Evolutionary conservation across 2,797 vertebrate genomes (phyloP), one percentile per base, ranked within the genome.

Genomic region (Sebastes diaconus): DNA sequence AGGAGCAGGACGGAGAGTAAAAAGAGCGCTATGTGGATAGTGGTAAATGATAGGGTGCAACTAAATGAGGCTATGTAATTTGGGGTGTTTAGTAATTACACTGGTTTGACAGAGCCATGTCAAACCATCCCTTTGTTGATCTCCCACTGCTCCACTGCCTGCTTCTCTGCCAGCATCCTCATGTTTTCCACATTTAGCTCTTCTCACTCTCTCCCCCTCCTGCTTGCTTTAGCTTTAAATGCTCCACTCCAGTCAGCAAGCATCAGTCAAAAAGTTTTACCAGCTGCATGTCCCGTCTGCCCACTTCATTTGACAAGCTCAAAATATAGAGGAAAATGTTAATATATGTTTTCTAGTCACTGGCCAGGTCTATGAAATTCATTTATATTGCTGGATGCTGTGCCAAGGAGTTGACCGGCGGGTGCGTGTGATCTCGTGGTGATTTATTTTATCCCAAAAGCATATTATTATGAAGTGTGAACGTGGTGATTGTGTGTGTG

Each of bases 1-100:
- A 65, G 29, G 89, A 92, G 84, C 76, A 66, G 85, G 73, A 84
- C 71, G 68, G 79, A 79, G 60, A 78, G 86, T 83, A 90, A 92
- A 94, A 90, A 79, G 71, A 91, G 83, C 55, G 27, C 90, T 82
- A 39, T 91, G 92, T 82, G 91, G 91, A 93, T 88, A 80, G 88
- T 88, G 82, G 93, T 85, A 94, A 95, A 96, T 95, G 91, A 95
- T 91, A 95, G 95, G 93, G 91, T 94, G 80, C 82, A 90, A 87
- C 92, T 94, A 95, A 95, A 95, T 94, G 93, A 95, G 90, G 93
- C 84, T 92, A 93, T 95, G 94, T 95, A 95, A 95, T 96, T 95
- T 95, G 84, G 93, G 92, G 92, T 93, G 92, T 95, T 94, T 92
- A 93, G 94, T 95, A 95, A 95, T 95, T 95, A 94, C 88, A 83